Evolutionary conservation across 92 coral and sea anemone genomes (phyloP), one percentile per base, ranked within the genome.

Genomic region (Phenganax marumi): DNA sequence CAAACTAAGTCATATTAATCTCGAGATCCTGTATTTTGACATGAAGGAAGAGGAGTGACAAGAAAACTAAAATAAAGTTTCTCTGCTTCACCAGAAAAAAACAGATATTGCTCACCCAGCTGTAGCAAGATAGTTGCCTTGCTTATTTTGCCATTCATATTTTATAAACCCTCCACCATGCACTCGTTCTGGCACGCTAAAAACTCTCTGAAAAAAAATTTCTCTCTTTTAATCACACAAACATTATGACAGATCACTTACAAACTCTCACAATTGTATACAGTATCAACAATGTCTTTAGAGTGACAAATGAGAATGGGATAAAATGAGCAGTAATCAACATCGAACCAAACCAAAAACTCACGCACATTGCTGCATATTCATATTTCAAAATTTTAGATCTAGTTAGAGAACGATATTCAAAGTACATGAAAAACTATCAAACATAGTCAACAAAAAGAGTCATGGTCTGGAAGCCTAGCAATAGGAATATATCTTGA

Each of bases 171-270:
- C 91, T 7, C 99, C 99, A 33, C 97, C 95, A 77, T 93, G 93
- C 43, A 85, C 93, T 81, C 91, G 92, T 60, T 96, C 99, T 39
- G 99, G 97, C 73, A 96, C 92, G 85, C 91, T 92, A 71, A 96
- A 96, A 3, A 96, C 99, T 77, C 99, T 89, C 99, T 96, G 63
- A 61, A 87, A 68, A 3, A 46, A 63, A 14, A 14, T 1, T 8
- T 25, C 7, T 21, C 9, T 77, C 9, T 13, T 55, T 23, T 73
- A 70, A 70, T n/a, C 12, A 7, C 33, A 60, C 26, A 51, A 13
- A 43, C 21, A 12, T 6, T 13, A 6, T n/a, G 12, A 64, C 1
- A 2, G 19, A 23, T 13, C 63, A 62, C 5, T 33, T 33, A 33
- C 43, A 33, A 2, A 33, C 43, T 18, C 0, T 58, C 65, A 58